phyloP scores from a whole-genome alignment of 1,140 invertebrate species.

The Dermatophagoides farinae region DNA sequence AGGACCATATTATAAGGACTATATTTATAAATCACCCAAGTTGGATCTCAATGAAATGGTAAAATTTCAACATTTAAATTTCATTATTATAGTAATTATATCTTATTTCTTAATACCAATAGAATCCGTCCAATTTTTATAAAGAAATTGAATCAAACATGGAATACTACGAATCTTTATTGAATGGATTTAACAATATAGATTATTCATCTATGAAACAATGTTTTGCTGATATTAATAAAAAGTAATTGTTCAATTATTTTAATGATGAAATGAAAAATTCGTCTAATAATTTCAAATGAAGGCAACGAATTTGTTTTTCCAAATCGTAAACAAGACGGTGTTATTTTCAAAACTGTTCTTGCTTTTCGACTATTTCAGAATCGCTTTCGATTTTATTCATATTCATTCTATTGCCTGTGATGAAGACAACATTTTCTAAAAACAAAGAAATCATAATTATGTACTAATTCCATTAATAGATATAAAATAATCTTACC shows the following conservation, averaged over 20 bases:
- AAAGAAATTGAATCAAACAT: background rate
- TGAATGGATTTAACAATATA: background rate
- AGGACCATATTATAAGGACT: constrained; percentile 4
- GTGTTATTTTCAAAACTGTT: too few relatives aligned
- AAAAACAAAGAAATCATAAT: background rate
- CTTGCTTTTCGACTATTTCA: background rate
- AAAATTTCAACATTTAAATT: too few relatives aligned
- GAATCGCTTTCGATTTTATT: background rate
- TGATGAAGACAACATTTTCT: constrained; percentile 4
- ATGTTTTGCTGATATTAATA: background rate
- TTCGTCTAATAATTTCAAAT: background rate
- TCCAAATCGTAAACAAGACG: too few relatives aligned
- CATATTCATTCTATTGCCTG: background rate
- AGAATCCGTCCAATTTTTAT: background rate
- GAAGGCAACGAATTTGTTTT: background rate
- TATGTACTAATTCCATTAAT: background rate
- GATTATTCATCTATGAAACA: background rate
- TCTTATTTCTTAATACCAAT: background rate
- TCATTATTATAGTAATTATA: too few relatives aligned
- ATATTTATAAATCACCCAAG: background rate
- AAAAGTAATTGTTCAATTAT: background rate
- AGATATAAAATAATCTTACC: background rate
- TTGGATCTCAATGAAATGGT: background rate
- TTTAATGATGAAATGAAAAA: background rate
- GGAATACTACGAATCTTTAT: background rate